Evolutionary conservation across 2,113 vertebrate species (phyloP), one percentile per base, ranked within the genome.

Genomic region (Egretta garzetta): DNA sequence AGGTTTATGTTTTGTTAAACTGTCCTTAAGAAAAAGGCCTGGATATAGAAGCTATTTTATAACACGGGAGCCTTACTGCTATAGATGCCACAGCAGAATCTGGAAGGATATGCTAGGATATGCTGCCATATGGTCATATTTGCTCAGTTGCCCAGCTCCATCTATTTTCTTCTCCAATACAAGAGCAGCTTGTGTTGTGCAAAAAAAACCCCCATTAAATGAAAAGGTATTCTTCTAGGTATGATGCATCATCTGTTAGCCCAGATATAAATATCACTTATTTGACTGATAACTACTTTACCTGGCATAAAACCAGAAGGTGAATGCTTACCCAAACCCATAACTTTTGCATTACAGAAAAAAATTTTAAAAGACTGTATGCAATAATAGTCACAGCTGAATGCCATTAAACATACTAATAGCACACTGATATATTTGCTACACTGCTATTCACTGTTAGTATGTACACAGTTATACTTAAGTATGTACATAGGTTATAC

Each of bases 71-170:
- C 55, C 41, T 87, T 75, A 79, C 52, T 87, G 80, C 45, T 95
- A 74, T 63, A 76, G 83, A 83, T 96, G 73, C 73, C 53, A 60
- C 26, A 53, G 66, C 37, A 75, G 80, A 94, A 90, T 73, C 76
- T 82, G 71, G 33, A 93, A 90, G 53, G 70, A 81, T 74, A 80
- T 8, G 4, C n/a, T 66, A 80, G 41, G 59, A 80, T 85, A 82
- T 47, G 33, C 68, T 85, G 63, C 92, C 96, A 97, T 94, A 94
- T 94, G 87, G 86, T 80, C 67, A 32, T 66, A 91, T 47, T 80
- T 96, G 91, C 87, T 95, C 89, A 94, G 95, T 75, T 96, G 70
- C 53, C 80, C 83, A 94, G 64, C 32, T 94, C 73, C 56, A 60
- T 81, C 60, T 72, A 91, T 87, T 95, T 96, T 86, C 76, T 91